phyloP scores from a whole-genome alignment of 2,113 vertebrate species.

The Gallinago media region DNA sequence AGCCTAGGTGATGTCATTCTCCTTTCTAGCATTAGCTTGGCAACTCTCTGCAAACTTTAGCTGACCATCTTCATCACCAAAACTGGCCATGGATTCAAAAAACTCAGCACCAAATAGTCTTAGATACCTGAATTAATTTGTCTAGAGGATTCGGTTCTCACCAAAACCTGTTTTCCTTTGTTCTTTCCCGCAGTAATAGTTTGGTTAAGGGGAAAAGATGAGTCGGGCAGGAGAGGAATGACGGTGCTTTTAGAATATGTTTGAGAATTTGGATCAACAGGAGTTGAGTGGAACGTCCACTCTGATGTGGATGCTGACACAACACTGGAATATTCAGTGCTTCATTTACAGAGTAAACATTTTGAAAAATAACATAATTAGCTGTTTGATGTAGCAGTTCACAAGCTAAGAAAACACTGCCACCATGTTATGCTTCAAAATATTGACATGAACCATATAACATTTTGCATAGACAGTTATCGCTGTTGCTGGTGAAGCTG shows the following conservation, averaged over 20 bases:
- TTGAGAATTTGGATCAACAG: neutral
- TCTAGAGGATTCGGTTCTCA: neutral
- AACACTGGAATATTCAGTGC: slow-evolving; percentile 20
- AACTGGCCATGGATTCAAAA: neutral
- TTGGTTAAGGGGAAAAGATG: neutral
- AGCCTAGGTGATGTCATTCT: neutral
- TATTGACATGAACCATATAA: slow-evolving; percentile 44
- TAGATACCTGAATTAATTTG: neutral
- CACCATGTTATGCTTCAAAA: slow-evolving; percentile 60
- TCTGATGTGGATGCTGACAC: neutral
- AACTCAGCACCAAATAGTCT: neutral
- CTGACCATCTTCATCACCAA: neutral
- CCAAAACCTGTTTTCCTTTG: neutral
- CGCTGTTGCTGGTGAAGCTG: neutral
- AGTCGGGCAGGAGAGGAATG: neutral
- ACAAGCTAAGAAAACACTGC: slow-evolving; percentile 59
- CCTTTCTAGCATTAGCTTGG: neutral
- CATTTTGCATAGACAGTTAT: slow-evolving; percentile 25
- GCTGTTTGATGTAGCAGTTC: slow-evolving; percentile 53
- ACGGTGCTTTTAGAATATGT: neutral
- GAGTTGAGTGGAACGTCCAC: neutral
- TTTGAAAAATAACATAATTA: slow-evolving; percentile 56
- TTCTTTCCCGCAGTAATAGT: neutral
- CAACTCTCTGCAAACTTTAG: neutral
- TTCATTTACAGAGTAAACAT: slow-evolving; percentile 47